Percentiles rank a stretch among this genome's conserved stretches.
These are phyloP conservation scores for Leucosticte australis DNA, from an alignment of 2,113 vertebrate genomes.

Conservation along the genomic window DNA sequence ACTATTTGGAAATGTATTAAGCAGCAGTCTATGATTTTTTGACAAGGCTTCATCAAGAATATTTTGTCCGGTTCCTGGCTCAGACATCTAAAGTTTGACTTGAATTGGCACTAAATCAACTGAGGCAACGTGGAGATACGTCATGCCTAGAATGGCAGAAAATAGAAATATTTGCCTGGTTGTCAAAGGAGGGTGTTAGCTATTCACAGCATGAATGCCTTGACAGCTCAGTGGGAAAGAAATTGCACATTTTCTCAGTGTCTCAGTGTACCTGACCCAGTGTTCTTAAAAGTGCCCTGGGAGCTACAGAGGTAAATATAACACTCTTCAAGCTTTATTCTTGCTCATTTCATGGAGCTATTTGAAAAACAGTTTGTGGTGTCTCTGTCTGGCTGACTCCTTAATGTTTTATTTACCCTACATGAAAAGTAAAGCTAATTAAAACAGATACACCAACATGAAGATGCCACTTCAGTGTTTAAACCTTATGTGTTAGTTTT, in stretches of 20 bases:
- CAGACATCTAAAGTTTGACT: conserved; percentile 62
- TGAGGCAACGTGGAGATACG: conserved; percentile 53
- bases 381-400: conserved; percentile 29
- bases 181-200: conserved; percentile 69
- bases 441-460: not conserved
- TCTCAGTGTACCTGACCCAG: conserved; percentile 60
- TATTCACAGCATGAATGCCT: conserved; percentile 67
- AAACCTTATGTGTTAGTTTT: not conserved
- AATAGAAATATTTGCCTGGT: conserved; percentile 68
- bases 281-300: conserved; percentile 39
- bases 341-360: conserved; percentile 63
- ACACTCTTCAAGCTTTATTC: conserved; percentile 50
- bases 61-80: conserved; percentile 67
- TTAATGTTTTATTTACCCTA: conserved; percentile 50
- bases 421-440: conserved; percentile 52
- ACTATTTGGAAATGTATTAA: conserved; percentile 48
- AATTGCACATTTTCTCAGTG: conserved; percentile 68
- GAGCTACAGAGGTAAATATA: conserved; percentile 58
- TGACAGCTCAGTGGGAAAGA: conserved; percentile 69
- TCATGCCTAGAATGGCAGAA: conserved; percentile 58
- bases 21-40: conserved; percentile 54
- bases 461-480: not conserved
- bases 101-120: conserved; percentile 69
- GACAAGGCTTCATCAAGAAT: conserved; percentile 60
- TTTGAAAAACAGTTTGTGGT: conserved; percentile 16